Conservation (phyloP, 2,113 vertebrate species). For the Elaphurus davidianus region DNA sequence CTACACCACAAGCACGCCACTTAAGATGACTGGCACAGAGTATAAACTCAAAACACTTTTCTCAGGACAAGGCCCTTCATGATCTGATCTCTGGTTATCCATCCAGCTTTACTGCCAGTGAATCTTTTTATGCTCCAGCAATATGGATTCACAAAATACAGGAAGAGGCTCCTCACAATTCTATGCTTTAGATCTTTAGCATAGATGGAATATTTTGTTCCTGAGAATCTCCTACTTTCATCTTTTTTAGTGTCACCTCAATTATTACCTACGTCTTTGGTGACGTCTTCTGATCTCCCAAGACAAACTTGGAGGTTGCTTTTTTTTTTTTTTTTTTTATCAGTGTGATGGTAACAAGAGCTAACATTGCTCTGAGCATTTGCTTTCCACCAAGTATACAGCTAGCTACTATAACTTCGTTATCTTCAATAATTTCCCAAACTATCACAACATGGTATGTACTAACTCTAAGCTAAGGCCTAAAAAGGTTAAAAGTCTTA, state of each 20-base stretch:
- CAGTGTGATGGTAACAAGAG: neutral
- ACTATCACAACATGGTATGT: neutral
- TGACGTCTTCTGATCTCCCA: neutral
- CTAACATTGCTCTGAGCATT: neutral
- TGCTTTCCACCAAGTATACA: neutral
- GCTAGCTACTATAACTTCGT: neutral
- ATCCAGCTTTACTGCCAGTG: neutral
- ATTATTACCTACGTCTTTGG: neutral
- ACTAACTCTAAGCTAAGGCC: neutral
- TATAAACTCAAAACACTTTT: neutral
- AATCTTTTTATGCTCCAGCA: neutral
- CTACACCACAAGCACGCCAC: neutral
- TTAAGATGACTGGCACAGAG: neutral
- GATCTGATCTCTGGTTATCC: neutral
- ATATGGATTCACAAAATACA: neutral
- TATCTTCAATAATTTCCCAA: neutral
- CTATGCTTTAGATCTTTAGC: neutral
- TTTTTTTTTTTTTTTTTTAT: neutral
- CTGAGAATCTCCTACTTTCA: neutral
- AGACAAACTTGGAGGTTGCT: neutral
- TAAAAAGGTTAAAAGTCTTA: neutral
- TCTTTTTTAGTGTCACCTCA: neutral
- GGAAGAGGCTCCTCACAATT: neutral
- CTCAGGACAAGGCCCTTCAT: neutral
- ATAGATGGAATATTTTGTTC: neutral